Percentiles rank a stretch among this genome's conserved stretches.
Conservation (phyloP, 2,797 vertebrate species). For the Poecilia picta region DNA sequence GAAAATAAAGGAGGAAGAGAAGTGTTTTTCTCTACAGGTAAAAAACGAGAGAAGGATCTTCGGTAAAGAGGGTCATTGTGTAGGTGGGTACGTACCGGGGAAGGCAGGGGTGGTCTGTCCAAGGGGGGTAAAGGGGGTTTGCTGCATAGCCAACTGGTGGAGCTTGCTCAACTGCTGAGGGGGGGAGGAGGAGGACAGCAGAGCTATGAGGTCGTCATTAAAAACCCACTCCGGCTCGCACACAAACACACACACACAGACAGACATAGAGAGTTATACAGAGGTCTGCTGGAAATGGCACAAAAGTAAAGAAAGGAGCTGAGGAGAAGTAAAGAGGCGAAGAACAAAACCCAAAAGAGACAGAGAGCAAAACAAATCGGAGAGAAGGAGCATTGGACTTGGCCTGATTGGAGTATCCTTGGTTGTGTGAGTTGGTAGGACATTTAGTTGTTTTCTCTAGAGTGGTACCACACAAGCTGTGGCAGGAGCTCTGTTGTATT, state of each 20-base stretch:
- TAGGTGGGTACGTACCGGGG: conserved; percentile 97
- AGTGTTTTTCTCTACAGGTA: conserved; percentile 86
- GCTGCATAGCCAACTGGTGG: conserved; percentile 99
- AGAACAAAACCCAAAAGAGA: conserved; percentile 58
- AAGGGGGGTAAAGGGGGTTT: conserved; percentile 99
- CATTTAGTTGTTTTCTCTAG: not conserved
- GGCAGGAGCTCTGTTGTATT: not conserved
- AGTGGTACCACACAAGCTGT: not conserved
- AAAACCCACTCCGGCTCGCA: conserved; percentile 86
- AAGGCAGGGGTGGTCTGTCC: conserved; percentile 99
- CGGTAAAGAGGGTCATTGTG: conserved; percentile 89
- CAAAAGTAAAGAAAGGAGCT: conserved; percentile 77
- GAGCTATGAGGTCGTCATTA: conserved; percentile 98
- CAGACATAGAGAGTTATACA: conserved; percentile 32
- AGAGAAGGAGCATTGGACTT: conserved; percentile 82
- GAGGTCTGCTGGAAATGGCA: conserved; percentile 76
- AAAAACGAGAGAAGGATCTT: conserved; percentile 86
- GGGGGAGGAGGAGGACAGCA: conserved; percentile 96
- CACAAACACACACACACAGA: conserved; percentile 52
- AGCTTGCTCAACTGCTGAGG: conserved; percentile 99
- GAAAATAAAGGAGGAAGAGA: conserved; percentile 78
- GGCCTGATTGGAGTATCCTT: conserved; percentile 37
- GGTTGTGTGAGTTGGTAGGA: not conserved
- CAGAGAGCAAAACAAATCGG: conserved; percentile 28
- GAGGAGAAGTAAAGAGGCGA: conserved; percentile 85